Evolutionary conservation across 1,140 invertebrate genomes (phyloP).

Genomic region (Drosophila guanche): DNA sequence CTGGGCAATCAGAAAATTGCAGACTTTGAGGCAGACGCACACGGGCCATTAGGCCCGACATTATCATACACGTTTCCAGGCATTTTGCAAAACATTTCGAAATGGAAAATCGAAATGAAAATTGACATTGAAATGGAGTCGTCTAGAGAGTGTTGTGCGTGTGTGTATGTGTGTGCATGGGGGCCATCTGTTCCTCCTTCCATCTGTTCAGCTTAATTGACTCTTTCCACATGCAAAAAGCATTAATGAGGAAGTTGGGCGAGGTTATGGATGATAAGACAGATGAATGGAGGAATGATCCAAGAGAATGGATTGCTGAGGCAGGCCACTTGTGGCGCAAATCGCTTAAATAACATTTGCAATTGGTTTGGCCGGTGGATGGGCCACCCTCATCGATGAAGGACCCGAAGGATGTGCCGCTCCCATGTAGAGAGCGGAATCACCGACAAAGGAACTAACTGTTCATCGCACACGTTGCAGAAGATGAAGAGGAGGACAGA

Average conservation of each 20-base stretch:
- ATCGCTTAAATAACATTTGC: slow-evolving; percentile 69
- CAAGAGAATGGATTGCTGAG: slow-evolving; percentile 24
- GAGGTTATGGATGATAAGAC: slow-evolving; percentile 64
- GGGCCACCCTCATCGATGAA: slow-evolving; percentile 64
- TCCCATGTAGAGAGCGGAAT: slow-evolving; percentile 30
- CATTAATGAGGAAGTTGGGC: slow-evolving; percentile 37
- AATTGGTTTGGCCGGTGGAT: slow-evolving; percentile 34
- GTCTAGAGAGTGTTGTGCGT: slow-evolving; percentile 4
- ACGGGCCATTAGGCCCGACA: slow-evolving; percentile 42
- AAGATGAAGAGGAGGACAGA: slow-evolving; percentile 60
- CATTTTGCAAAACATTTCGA: slow-evolving; percentile 45
- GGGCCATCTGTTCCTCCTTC: slow-evolving; percentile 54
- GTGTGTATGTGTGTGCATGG: slow-evolving; percentile 13
- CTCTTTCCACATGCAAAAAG: slow-evolving; percentile 48
- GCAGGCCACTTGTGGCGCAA: slow-evolving; percentile 70
- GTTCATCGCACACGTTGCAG: slow-evolving; percentile 73
- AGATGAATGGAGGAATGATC: slow-evolving; percentile 30
- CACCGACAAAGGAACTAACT: slow-evolving; percentile 79
- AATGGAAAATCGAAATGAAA: slow-evolving; percentile 60
- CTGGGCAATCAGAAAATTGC: slow-evolving; percentile 54
- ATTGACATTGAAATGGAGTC: slow-evolving; percentile 75
- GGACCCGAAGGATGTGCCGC: slow-evolving; percentile 68
- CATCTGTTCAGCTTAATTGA: slow-evolving; percentile 36
- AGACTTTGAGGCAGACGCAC: slow-evolving; percentile 56
- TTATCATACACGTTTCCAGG: slow-evolving; percentile 56